Base-by-base conservation (phyloP, 1,140 invertebrate species). In the Eumeta japonica region DNA sequence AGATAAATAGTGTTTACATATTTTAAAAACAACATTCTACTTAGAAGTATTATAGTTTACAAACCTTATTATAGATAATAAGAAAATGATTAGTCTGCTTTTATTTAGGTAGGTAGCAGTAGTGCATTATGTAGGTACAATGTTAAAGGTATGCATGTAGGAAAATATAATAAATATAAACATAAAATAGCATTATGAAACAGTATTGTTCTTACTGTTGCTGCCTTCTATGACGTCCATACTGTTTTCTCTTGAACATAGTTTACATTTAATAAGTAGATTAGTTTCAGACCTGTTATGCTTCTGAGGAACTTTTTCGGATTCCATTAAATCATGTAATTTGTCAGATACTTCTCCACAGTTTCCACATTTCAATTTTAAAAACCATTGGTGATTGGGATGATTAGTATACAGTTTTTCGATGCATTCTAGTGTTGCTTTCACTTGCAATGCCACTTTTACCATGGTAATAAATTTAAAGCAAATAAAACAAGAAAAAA, bases 211-310 rank as follows among this genome's bases (percentile, higher is more conserved):
- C 53, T 46, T 73, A 83, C 83, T 80, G 60, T 81, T 83, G 16
- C 79, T 81, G 39, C 85, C 82, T 43, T 83, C 77, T 10, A 87
- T 62, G 45, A 87, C 84, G 75, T 88, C 85, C 34, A 94, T 80
- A 32, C 83, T 86, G 56, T 94, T 94, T 59, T 92, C 88, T 20
- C 92, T 76, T 0, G 77, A 77, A 64, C 94, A 97, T 19, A 94
- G 75, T 76, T 95, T 94, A 65, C 94, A 97, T 63, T 95, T 96
- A 19, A 85, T 84, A 2, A 85, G 76, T 36, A 93, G 83, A 66
- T 93, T 88, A 42, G 86, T 82, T 44, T 85, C 76, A 2, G 83
- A 85, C 62, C 85, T 79, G 33, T 89, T 81, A 32, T 84, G 84
- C 78, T 85, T 85, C 46, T 48, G 84, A 41, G 51, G 82, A n/a